phyloP scores from a whole-genome alignment of 2,888 invertebrate genomes.

The Flexamia atlantica region DNA sequence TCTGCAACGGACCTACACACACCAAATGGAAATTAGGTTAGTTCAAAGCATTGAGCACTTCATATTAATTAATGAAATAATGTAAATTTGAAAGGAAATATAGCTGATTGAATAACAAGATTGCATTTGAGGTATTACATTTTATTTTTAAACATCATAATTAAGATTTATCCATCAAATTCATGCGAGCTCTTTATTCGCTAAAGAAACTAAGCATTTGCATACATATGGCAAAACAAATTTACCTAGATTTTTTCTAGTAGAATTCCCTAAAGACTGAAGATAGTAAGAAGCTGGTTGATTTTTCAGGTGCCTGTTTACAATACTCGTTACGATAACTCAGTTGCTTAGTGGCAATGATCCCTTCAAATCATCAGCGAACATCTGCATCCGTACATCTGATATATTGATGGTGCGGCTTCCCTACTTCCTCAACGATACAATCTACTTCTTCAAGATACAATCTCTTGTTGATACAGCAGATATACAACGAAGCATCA shows the following conservation, averaged over 20 bases:
- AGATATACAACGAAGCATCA: background rate
- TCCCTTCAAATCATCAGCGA: background rate
- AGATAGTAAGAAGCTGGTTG: constrained; percentile 26
- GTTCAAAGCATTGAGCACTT: background rate
- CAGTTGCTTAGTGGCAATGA: constrained; percentile 4
- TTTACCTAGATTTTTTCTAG: background rate
- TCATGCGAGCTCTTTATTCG: background rate
- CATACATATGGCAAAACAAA: background rate
- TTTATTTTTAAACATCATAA: background rate
- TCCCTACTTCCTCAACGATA: too few relatives aligned
- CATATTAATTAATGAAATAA: background rate
- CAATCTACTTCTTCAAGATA: background rate
- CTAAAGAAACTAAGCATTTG: background rate
- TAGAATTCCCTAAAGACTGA: background rate
- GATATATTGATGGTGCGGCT: background rate
- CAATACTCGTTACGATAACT: constrained; percentile 16
- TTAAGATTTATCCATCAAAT: background rate
- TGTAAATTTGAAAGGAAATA: background rate
- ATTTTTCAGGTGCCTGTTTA: constrained; percentile 18
- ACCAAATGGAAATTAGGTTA: constrained; percentile 12
- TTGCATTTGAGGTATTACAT: background rate
- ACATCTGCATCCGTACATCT: background rate
- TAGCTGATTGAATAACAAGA: background rate
- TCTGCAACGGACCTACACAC: background rate
- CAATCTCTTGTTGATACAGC: background rate